Percentiles rank a stretch among this genome's conserved stretches.
phyloP scores from a whole-genome alignment of 2,888 invertebrate genomes.

The Brachyptera risi region DNA sequence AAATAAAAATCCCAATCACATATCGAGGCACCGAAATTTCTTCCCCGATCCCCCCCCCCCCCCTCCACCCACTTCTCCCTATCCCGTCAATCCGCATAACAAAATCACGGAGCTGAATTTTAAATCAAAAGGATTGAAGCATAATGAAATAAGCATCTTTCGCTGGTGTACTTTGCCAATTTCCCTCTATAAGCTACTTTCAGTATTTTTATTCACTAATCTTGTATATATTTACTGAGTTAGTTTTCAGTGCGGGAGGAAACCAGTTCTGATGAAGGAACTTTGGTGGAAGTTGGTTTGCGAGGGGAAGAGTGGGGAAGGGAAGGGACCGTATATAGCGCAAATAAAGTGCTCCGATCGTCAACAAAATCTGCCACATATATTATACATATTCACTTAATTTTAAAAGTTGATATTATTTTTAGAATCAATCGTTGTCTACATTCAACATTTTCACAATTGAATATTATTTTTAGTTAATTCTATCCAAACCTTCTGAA shows the following conservation, averaged over 20 bases:
- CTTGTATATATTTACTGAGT: slow-evolving; percentile 31
- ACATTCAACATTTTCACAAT: too few species aligned
- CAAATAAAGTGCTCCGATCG: too few species aligned
- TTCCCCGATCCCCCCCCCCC: neutral
- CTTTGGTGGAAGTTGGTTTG: too few species aligned
- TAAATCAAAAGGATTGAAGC: slow-evolving; percentile 34
- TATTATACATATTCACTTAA: too few species aligned
- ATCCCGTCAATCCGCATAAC: slow-evolving; percentile 32
- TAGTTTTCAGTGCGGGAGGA: slow-evolving; percentile 31
- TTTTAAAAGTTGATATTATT: too few species aligned
- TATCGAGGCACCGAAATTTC: too few species aligned
- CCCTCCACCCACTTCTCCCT: slow-evolving; percentile 11
- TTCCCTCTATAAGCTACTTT: slow-evolving; percentile 32
- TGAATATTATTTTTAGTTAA: too few species aligned
- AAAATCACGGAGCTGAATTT: slow-evolving; percentile 33
- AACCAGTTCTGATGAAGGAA: neutral
- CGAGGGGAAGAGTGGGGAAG: neutral
- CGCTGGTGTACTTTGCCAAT: slow-evolving; percentile 34
- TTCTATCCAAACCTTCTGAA: too few species aligned
- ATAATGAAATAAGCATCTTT: slow-evolving; percentile 34
- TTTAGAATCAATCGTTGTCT: too few species aligned
- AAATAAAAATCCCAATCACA: too few species aligned
- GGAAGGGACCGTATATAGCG: slow-evolving; percentile 4
- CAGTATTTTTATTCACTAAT: slow-evolving; percentile 29
- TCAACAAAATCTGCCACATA: too few species aligned